These are phyloP conservation scores for Kradibia gibbosae DNA, from an alignment of 1,140 invertebrate species.

Conservation along the genomic window DNA sequence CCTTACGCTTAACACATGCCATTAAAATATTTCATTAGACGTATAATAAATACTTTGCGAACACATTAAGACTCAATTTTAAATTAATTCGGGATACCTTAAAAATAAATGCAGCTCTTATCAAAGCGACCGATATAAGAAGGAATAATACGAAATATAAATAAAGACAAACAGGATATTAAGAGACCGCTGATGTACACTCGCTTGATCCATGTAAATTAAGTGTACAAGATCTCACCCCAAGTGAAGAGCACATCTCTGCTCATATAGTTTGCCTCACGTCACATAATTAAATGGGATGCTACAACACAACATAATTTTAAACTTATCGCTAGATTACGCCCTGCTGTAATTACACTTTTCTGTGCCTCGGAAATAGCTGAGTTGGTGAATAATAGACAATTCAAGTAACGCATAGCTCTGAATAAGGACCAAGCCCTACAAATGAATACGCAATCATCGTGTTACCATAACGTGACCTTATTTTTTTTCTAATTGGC, in stretches of 20 bases:
- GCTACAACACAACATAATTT: slow-evolving; percentile 44
- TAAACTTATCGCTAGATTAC: slow-evolving; percentile 42
- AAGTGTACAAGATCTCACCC: slow-evolving; percentile 33
- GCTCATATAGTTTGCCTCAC: slow-evolving; percentile 19
- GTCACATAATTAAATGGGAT: slow-evolving; percentile 41
- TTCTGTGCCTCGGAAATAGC: neutral
- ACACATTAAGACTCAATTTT: neutral
- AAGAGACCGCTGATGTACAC: slow-evolving; percentile 6
- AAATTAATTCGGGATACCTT: neutral
- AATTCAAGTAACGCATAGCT: neutral
- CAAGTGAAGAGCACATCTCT: neutral
- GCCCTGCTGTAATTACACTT: slow-evolving; percentile 38
- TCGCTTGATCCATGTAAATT: slow-evolving; percentile 38
- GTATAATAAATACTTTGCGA: neutral
- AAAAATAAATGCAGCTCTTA: neutral
- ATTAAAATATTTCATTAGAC: neutral
- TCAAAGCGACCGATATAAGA: neutral
- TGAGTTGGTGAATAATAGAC: neutral
- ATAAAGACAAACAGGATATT: neutral
- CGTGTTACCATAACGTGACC: neutral
- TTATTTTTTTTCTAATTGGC: neutral
- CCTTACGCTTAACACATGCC: neutral
- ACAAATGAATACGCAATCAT: slow-evolving; percentile 30
- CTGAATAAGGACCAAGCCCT: neutral
- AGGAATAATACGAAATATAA: too few relatives aligned